Evolutionary conservation across 2,888 invertebrate genomes (phyloP), one percentile per base, ranked within the genome.

Genomic region (Eupeodes latifasciatus): DNA sequence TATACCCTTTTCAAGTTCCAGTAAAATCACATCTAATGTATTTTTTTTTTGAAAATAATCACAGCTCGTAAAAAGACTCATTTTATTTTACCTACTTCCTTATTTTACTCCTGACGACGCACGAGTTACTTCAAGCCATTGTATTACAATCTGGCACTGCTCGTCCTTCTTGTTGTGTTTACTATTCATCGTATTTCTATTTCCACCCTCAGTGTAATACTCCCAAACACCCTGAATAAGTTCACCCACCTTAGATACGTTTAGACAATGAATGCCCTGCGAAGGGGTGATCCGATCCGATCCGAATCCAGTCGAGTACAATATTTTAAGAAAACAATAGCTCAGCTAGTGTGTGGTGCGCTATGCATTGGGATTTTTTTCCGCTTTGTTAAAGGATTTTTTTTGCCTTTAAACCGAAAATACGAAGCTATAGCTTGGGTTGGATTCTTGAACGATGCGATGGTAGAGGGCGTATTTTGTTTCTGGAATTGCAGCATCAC

Each of bases 241-340:
- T 82, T 82, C 85, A 78, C 85, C 85, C 85, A 86, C 85, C 82
- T 66, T 75, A 75, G 12, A 86, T 69, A 82, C 12, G 16, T 86
- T 79, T 79, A 59, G 55, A 79, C 75, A 83, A 86, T 75, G 47
- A 66, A 66, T 14, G 47, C 40, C 9, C 14, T 27, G 36, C n/a
- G 57, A 83, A 86, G 83, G 86, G 86, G 86, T 82, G 83, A 86
- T 83, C 79, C 86, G 83, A 86, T 83, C 79, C 86, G 27, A 34
- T 83, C 79, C 86, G 27, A 34, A 49, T 66, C 9, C 47, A 66
- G 66, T 40, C 64, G 47, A 40, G 6, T 19, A 67, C 76, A 77
- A 85, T 81, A 72, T 76, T 72, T 81, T 81, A 81, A 57, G 61
- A 81, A 59, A 85, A 85, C 86, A 86, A 86, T 82, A 82, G 86